Evolutionary conservation across 1,140 invertebrate genomes (phyloP).

Genomic region (Drosophila takahashii): DNA sequence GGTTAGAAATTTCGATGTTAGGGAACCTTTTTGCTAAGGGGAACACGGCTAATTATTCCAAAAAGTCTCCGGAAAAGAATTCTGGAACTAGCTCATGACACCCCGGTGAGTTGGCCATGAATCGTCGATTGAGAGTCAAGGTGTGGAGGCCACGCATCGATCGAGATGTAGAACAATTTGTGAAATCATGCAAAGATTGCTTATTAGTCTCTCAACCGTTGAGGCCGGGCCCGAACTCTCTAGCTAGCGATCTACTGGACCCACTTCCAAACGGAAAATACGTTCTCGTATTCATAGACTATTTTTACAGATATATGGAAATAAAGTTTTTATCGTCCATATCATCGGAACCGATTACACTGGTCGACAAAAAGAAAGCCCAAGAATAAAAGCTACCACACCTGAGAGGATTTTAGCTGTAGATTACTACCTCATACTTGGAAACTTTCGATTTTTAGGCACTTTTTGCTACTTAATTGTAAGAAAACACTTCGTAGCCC

Average conservation of each 20-base stretch:
- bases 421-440: too few relatives aligned
- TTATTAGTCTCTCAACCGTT: background rate
- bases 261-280: slow-evolving; percentile 14
- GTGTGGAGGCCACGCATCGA: slow-evolving; percentile 1
- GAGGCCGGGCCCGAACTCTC: background rate
- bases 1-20: too few relatives aligned
- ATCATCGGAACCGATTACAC: background rate
- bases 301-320: slow-evolving; percentile 13
- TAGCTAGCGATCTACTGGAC: slow-evolving; percentile 4
- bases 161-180: too few relatives aligned
- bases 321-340: background rate
- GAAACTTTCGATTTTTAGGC: too few relatives aligned
- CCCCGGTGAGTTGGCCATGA: background rate
- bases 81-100: slow-evolving; percentile 3
- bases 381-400: too few relatives aligned
- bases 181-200: background rate
- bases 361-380: too few relatives aligned
- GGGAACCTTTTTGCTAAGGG: too few relatives aligned
- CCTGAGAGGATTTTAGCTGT: too few relatives aligned
- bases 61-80: background rate
- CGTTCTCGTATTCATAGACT: background rate
- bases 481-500: too few relatives aligned
- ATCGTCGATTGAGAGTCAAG: background rate
- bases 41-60: too few relatives aligned
- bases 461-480: too few relatives aligned